Evolutionary conservation across 2,797 vertebrate species (phyloP).

Genomic region (Calcarius lapponicus): DNA sequence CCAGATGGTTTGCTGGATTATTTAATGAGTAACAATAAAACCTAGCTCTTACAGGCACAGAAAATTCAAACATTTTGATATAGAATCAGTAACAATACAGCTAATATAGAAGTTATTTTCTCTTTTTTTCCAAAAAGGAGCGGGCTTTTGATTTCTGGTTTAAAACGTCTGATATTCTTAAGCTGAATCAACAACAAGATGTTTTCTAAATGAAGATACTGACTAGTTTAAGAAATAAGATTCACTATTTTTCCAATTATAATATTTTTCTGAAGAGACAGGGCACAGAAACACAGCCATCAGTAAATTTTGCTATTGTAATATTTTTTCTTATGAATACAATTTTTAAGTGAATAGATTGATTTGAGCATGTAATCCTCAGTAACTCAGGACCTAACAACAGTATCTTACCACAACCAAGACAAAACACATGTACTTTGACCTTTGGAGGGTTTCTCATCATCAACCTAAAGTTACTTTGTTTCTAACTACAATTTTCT

Average conservation of each 20-base stretch:
- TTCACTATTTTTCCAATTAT: background rate
- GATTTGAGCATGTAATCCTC: background rate
- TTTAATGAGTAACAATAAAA: constrained; percentile 13
- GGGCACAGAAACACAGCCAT: background rate
- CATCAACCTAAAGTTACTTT: background rate
- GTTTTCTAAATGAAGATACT: background rate
- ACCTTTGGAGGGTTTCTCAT: background rate
- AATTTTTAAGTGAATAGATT: background rate
- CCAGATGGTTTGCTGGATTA: constrained; percentile 3
- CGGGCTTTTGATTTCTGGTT: background rate
- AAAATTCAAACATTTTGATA: background rate
- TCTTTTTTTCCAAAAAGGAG: background rate
- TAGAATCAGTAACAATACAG: background rate
- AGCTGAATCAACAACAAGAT: background rate
- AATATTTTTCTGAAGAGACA: background rate
- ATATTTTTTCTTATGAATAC: background rate
- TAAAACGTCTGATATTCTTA: background rate
- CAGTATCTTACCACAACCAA: background rate
- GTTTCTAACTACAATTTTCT: background rate
- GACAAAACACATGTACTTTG: background rate
- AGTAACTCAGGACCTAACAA: background rate
- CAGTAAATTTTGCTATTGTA: background rate
- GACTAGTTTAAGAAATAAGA: background rate
- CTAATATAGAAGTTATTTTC: background rate
- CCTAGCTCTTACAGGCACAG: background rate